Evolutionary conservation across 2,113 vertebrate species (phyloP).

Genomic region (Callipepla squamata): DNA sequence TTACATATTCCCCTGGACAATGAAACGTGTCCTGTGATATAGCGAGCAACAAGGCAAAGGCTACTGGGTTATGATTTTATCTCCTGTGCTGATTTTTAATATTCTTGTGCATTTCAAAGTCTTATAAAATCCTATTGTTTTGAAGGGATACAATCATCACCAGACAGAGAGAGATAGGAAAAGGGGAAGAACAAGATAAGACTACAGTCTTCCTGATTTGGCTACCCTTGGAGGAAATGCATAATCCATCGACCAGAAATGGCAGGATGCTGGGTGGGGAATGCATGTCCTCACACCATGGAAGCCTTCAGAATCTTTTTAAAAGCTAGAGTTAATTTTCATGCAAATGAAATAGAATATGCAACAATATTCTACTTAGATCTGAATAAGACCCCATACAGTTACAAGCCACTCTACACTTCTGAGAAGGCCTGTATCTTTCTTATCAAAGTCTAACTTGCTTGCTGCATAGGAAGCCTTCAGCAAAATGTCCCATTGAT

Average conservation of each 20-base stretch:
- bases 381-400: neutral
- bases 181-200: neutral
- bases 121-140: neutral
- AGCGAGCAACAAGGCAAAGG: neutral
- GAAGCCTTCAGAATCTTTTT: neutral
- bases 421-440: neutral
- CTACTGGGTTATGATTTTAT: neutral
- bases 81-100: neutral
- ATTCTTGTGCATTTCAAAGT: neutral
- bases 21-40: neutral
- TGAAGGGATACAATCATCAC: neutral
- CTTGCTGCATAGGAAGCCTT: neutral
- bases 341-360: neutral
- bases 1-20: neutral
- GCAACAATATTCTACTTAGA: neutral
- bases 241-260: neutral
- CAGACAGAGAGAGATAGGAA: neutral
- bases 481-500: neutral
- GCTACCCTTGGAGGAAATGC: neutral
- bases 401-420: neutral
- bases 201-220: neutral
- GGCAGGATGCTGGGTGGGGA: accelerated
- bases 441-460: neutral
- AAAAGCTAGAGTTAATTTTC: neutral
- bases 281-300: neutral